Evolutionary conservation across 2,113 vertebrate genomes (phyloP), one percentile per base, ranked within the genome.

Genomic region (Odocoileus virginianus): DNA sequence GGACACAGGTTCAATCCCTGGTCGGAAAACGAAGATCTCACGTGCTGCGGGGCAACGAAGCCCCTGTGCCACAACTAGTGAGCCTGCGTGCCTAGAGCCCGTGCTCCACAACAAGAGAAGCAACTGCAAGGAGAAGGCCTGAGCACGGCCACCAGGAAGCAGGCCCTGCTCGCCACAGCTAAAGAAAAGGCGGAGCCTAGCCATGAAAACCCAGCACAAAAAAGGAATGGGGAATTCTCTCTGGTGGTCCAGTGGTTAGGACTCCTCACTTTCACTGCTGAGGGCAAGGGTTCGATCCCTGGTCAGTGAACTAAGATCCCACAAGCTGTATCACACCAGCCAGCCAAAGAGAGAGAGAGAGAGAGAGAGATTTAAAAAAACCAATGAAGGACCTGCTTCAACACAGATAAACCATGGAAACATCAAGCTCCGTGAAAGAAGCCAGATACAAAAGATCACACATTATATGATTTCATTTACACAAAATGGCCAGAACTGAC

Each of bases 301-400:
- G 43, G 40, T 78, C 13, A 45, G 25, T 12, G 25, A 78, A 45
- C 40, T 45, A 52, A 33, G 30, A 52, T 33, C 28, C 28, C 78
- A 81, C 78, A 81, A 52, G 28, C 67, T 12, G 19, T 71, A 74
- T 19, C 10, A 3, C 0, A 19, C 16, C 17, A 33, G 25, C 2
- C 45, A 81, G 45, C 5, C 2, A 10, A 33, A 79, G 13, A 50
- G 25, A 74, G 36, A 76, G 36, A 74, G n/a, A 74, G n/a, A 23
- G 1, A 3, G 1, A 11, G 2, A 6, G 2, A 43, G 13, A 23
- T 14, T 14, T 3, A 7, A 14, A 43, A 76, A 5, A 3, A 28
- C 19, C 67, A 76, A 7, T 8, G 4, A 19, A n/a, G 25, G 2
- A 16, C 40, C 2, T 7, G 11, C 45, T n/a, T 28, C 16, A 50